Conservation (phyloP, 2,888 invertebrate genomes). For the Lithophane leautieri region DNA sequence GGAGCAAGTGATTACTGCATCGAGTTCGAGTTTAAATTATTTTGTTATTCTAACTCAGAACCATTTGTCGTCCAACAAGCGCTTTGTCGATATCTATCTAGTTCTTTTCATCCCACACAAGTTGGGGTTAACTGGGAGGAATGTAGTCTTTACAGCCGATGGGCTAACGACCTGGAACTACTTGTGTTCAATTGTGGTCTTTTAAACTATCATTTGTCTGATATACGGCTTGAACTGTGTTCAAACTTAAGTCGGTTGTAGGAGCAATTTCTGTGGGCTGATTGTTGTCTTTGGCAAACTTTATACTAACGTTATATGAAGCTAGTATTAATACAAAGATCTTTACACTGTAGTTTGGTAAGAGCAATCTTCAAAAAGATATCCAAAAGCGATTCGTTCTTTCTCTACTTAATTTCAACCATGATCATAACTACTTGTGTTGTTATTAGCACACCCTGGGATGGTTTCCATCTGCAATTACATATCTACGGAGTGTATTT, state of each 20-base stretch:
- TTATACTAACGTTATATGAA: neutral
- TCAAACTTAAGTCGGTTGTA: slow-evolving; percentile 15
- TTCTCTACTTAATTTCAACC: neutral
- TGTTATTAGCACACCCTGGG: neutral
- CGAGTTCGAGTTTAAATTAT: neutral
- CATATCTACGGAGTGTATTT: neutral
- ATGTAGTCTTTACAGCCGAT: slow-evolving; percentile 56
- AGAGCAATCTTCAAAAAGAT: neutral
- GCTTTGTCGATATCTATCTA: slow-evolving; percentile 32
- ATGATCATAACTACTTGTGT: neutral
- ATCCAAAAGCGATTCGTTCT: neutral
- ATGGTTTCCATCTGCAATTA: neutral
- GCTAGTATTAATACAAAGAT: neutral
- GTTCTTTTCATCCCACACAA: slow-evolving; percentile 58
- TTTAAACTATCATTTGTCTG: slow-evolving; percentile 46
- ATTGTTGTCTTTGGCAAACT: slow-evolving; percentile 9
- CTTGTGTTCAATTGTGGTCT: slow-evolving; percentile 58
- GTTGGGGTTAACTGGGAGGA: slow-evolving; percentile 55
- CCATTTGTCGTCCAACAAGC: slow-evolving; percentile 2
- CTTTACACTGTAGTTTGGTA: neutral
- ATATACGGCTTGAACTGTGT: slow-evolving; percentile 23
- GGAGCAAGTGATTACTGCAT: neutral
- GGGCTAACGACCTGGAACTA: slow-evolving; percentile 62
- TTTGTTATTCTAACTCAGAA: neutral
- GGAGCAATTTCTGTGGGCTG: slow-evolving; percentile 22